Evolutionary conservation across 1,140 invertebrate species (phyloP), one percentile per base, ranked within the genome.

Genomic region (Apis florea): DNA sequence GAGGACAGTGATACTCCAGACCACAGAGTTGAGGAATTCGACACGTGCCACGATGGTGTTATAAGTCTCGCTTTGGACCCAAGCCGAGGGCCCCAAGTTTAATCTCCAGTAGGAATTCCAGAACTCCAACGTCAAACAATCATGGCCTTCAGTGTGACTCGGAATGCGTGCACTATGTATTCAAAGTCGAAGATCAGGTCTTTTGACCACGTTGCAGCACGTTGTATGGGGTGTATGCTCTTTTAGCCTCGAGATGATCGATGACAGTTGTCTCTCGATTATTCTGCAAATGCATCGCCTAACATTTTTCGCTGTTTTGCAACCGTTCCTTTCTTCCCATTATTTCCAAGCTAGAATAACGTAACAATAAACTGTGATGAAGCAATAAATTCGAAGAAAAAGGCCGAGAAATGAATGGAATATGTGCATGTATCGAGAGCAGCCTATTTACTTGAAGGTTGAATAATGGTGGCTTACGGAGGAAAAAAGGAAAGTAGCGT

Each of bases 361-460:
- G 9, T 15, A 21, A 12, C 1, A 3, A 15, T 9, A 8, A 15
- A 68, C 4, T 9, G 6, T 11, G 12, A 10, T 6, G n/a, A n/a
- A n/a, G n/a, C n/a, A 24, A 13, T 19, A 31, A 31, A 31, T 8
- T 0, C n/a, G 58, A n/a, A 59, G 58, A 59, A 15, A 56, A 61
- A 19, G 53, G n/a, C 0, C 0, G 0, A n/a, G 31, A 71, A 71
- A 58, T 47, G n/a, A 5, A 47, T 12, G 1, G 47, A n/a, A 59
- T 9, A 12, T 58, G n/a, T 61, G 6, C 31, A 6, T 40, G 31
- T 40, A 40, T 40, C 31, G n/a, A 80, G 61, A 59, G 21, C 72
- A 47, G 10, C 12, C 72, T 59, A 68, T 85, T 73, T 73, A 71
- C 24, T 54, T 31, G 73, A n/a, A 69, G 73, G 79, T 82, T 79